Percentiles rank a stretch among this genome's conserved stretches.
These are phyloP conservation scores for Tapirus indicus DNA, from an alignment of 2,797 vertebrate genomes.

Conservation along the genomic window DNA sequence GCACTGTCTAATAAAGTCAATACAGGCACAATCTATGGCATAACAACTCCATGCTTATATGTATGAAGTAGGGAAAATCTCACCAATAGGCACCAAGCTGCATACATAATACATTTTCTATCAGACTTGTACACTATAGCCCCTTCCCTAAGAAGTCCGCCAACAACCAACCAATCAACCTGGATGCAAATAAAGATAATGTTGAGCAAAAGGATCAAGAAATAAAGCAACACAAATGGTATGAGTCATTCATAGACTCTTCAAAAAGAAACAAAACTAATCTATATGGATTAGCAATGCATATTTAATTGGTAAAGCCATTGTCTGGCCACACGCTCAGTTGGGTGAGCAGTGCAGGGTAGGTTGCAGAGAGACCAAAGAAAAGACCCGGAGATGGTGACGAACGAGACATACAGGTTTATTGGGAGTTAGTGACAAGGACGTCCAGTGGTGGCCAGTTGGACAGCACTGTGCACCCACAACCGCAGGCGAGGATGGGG, in stretches of 20 bases:
- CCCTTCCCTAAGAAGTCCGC: neutral
- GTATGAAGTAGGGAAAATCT: neutral
- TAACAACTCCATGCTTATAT: neutral
- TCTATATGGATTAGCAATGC: neutral
- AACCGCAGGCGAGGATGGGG: too few relatives aligned
- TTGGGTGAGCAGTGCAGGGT: too few relatives aligned
- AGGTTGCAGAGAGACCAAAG: too few relatives aligned
- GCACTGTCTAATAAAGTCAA: neutral
- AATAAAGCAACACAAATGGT: neutral
- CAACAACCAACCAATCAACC: neutral
- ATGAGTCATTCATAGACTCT: neutral
- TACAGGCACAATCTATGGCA: neutral
- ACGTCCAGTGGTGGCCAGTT: too few relatives aligned
- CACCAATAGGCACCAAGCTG: neutral
- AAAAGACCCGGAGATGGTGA: too few relatives aligned
- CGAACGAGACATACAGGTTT: too few relatives aligned
- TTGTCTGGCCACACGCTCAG: too few relatives aligned
- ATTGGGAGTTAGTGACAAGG: too few relatives aligned
- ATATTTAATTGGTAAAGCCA: neutral
- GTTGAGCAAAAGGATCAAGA: neutral
- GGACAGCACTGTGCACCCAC: too few relatives aligned
- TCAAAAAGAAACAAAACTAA: neutral
- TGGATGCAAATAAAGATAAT: neutral
- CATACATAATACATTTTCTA: neutral
- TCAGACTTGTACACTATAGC: neutral